A percentile compares a stretch with the other conserved stretches of the same genome.
These are phyloP conservation scores for Ichneumon xanthorius DNA, from an alignment of 2,888 invertebrate genomes.

Conservation along the genomic window DNA sequence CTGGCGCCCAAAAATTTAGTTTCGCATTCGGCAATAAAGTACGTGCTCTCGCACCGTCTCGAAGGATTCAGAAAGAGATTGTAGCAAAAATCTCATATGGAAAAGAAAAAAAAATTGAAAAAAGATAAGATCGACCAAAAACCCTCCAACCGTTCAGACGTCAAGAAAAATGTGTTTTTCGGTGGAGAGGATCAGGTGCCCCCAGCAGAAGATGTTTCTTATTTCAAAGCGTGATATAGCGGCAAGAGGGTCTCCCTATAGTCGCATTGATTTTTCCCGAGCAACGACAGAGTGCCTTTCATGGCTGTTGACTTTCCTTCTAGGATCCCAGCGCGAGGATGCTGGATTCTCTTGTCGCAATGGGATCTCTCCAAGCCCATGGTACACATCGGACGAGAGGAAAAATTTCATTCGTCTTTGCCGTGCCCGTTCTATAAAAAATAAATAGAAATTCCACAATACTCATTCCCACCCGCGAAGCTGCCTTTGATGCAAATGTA, in stretches of 20 bases:
- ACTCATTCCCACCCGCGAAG: too few species aligned
- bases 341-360: constrained; percentile 50
- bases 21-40: neutral
- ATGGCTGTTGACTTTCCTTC: constrained; percentile 62
- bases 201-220: neutral
- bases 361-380: constrained; percentile 49
- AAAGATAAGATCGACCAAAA: neutral
- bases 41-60: neutral
- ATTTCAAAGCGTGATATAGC: neutral
- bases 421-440: neutral
- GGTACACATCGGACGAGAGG: constrained; percentile 29
- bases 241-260: neutral
- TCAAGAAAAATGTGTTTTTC: constrained; percentile 1
- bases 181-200: constrained; percentile 6
- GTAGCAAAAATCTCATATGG: neutral
- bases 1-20: too few species aligned
- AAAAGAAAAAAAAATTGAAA: neutral
- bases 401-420: constrained; percentile 12
- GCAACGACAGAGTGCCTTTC: constrained; percentile 12
- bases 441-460: too few species aligned
- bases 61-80: neutral
- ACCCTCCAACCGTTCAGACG: neutral
- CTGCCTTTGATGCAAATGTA: too few species aligned
- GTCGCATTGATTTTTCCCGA: constrained; percentile 59
- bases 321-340: constrained; percentile 48